Conservation (phyloP, 2,888 invertebrate genomes). For the Griposia aprilina region DNA sequence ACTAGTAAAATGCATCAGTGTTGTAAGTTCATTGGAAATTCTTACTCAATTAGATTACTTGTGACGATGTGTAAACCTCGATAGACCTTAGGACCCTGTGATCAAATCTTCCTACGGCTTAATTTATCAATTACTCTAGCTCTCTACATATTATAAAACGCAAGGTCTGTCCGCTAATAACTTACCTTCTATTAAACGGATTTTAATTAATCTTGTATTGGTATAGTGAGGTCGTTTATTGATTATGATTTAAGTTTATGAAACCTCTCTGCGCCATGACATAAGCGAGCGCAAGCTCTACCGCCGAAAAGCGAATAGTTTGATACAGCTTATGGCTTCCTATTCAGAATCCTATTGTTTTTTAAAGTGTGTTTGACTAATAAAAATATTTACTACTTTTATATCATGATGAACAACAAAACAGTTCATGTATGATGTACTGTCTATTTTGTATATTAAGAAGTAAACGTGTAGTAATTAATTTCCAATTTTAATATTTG, state of each 20-base stretch:
- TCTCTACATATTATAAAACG: neutral
- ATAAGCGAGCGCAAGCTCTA: neutral
- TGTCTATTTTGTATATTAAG: neutral
- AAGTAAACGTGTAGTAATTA: constrained; percentile 2
- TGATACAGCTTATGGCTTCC: constrained; percentile 1
- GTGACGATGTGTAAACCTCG: constrained; percentile 33
- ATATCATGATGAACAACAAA: neutral
- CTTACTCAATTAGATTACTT: constrained; percentile 54
- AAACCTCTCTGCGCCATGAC: neutral
- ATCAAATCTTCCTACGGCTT: neutral
- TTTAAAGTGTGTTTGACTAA: neutral
- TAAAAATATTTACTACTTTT: neutral
- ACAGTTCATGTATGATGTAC: neutral
- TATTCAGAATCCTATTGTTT: neutral
- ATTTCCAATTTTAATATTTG: constrained; percentile 36
- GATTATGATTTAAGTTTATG: constrained; percentile 11
- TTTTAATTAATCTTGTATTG: constrained; percentile 8
- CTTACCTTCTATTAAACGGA: constrained; percentile 7
- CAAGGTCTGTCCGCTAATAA: constrained; percentile 19
- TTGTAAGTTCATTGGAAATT: constrained; percentile 70
- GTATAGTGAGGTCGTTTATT: constrained; percentile 28
- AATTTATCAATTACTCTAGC: neutral
- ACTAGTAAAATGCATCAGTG: constrained; percentile 70
- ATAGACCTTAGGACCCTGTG: constrained; percentile 10
- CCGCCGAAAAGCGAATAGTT: neutral